A percentile compares a stretch with the other conserved stretches of the same genome.
Conservation (phyloP, 2,113 vertebrate genomes). For the Hydropotes inermis region DNA sequence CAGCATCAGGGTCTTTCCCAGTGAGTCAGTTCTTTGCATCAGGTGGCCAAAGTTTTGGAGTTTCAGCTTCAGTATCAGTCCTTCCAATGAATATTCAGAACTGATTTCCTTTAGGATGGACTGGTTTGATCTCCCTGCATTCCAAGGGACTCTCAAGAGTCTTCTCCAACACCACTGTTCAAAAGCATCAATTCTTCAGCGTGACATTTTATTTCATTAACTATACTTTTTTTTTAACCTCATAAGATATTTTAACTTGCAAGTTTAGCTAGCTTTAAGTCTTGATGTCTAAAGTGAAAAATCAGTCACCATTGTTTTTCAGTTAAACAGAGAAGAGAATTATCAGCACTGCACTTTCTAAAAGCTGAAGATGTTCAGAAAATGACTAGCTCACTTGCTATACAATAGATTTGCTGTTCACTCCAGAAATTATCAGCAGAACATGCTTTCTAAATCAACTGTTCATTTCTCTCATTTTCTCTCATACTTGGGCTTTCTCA, state of each 20-base stretch:
- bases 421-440: background rate
- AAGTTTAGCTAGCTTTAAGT: background rate
- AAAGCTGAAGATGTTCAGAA: background rate
- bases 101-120: background rate
- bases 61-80: background rate
- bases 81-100: background rate
- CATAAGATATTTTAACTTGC: background rate
- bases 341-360: background rate
- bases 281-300: background rate
- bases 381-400: background rate
- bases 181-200: background rate
- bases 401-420: background rate
- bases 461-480: background rate
- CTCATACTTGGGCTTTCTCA: background rate
- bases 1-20: background rate
- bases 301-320: background rate
- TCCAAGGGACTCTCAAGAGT: background rate
- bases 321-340: background rate
- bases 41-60: background rate
- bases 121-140: background rate
- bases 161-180: background rate
- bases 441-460: background rate
- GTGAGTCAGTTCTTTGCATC: background rate
- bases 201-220: background rate
- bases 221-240: background rate